Evolutionary conservation across 2,888 invertebrate genomes (phyloP), one percentile per base, ranked within the genome.

Genomic region (Bombylius major): DNA sequence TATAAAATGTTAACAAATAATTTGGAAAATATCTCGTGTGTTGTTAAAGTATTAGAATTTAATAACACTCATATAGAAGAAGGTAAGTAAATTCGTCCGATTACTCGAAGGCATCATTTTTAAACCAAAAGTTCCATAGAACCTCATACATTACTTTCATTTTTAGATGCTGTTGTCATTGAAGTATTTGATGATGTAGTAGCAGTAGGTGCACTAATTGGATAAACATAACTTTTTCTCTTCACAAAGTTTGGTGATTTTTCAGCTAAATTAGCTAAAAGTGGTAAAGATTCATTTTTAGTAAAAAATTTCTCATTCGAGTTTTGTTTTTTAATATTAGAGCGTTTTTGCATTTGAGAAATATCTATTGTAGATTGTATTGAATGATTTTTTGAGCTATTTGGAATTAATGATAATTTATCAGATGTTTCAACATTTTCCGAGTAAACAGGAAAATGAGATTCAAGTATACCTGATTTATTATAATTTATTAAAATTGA

Each of bases 221-320:
- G 82, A 71, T 82, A 83, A 50, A 83, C 78, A 65, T 79, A 79
- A 64, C 81, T 81, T 66, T 82, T 81, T 60, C 82, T 75, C 60
- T 80, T 77, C 4, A 82, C 79, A 64, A 77, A 79, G 66, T 78
- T 78, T 49, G 81, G 80, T 47, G 76, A 70, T 56, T 61, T 62
- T 56, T 70, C 69, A 46, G 66, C 64, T 55, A 73, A 65, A 69
- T 72, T 72, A 60, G 72, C 78, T 61, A 83, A 68, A 58, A 82
- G 70, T 45, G 82, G 81, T 58, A 82, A 68, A 36, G 80, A 79
- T 61, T 82, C 79, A 65, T 78, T 76, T 60, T 69, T 65, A 23
- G 71, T 62, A 54, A 70, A 71, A 51, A 70, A 67, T 31, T 69
- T 65, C 56, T 75, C 73, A 56, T 75, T 71, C 55, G 70, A 69